Base-by-base conservation (phyloP, 2,797 vertebrate genomes). In the Neosilurus hyrtlii region DNA sequence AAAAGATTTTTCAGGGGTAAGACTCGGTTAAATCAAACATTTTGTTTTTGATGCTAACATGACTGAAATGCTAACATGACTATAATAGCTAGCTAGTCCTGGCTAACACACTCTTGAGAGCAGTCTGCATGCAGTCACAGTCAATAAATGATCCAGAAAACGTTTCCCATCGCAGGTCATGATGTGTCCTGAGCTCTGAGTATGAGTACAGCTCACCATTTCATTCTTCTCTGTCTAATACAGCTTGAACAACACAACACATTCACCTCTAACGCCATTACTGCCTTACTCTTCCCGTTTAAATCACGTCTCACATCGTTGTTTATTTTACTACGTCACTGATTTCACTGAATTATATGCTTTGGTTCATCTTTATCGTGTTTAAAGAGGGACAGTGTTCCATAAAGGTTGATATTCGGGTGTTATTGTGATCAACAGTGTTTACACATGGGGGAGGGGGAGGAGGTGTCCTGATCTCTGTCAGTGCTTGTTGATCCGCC, bases 1-100 rank as follows among this genome's bases (percentile, higher is more conserved):
- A 77, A 75, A 35, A 86, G 14, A 74, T 22, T 67, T 72, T 80
- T 62, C 65, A 75, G 61, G 80, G 84, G 86, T 87, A 86, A 86
- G 84, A 66, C 7, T 2, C 51, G 30, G 72, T 66, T n/a, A 30
- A 63, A 37, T 18, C 43, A 43, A 43, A 43, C 43, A 43, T 26
- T 16, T 61, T 71, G 18, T 11, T 61, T 52, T 61, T 18, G 1
- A 68, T 6, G 37, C 30, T 16, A 59, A 24, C 11, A 5, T 16
- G 16, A 10, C 18, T 4, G 30, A 20, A 22, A 10, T 2, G 51
- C 16, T 72, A 59, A 24, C 11, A 5, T 16, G 16, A 10, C 18
- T 4, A n/a, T 30, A 20, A 22, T 4, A 3, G 51, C 16, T 4
- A 3, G 51, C 16, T 72, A 9, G 24, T 51, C n/a, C 70, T 4